Conservation (phyloP, 2,113 vertebrate species). For the Tragelaphus buxtoni region DNA sequence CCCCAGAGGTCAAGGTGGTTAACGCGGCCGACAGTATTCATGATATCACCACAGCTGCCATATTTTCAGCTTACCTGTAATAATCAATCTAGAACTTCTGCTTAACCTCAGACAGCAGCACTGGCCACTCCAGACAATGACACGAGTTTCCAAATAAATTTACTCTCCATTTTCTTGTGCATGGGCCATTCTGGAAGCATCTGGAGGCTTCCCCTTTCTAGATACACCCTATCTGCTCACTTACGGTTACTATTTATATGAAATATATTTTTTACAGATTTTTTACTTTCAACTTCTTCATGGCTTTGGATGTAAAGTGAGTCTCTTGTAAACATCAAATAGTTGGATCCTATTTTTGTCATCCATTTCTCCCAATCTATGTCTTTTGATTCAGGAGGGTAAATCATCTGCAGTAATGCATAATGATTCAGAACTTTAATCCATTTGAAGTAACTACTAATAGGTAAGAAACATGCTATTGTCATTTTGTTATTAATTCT, state of each 20-base stretch:
- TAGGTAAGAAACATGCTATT: neutral
- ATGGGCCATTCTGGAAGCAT: neutral
- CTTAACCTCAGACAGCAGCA: neutral
- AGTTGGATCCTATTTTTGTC: neutral
- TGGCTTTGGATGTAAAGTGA: neutral
- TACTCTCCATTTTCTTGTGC: no score
- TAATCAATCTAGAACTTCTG: neutral
- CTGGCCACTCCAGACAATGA: neutral
- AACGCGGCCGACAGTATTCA: rapidly evolving
- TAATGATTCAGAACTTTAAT: neutral
- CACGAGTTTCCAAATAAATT: neutral
- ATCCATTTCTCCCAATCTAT: neutral
- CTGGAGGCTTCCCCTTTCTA: neutral
- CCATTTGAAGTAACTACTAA: neutral
- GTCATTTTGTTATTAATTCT: neutral
- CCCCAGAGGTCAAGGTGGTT: neutral
- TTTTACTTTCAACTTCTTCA: neutral
- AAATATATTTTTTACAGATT: neutral
- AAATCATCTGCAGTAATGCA: neutral
- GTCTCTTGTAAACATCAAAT: neutral
- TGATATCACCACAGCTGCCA: neutral
- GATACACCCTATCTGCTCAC: neutral
- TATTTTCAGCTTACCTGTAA: neutral
- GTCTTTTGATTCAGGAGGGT: neutral
- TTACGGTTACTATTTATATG: neutral